These are phyloP conservation scores for Metridium senile DNA, from an alignment of 92 coral and sea anemone genomes.

Conservation along the genomic window DNA sequence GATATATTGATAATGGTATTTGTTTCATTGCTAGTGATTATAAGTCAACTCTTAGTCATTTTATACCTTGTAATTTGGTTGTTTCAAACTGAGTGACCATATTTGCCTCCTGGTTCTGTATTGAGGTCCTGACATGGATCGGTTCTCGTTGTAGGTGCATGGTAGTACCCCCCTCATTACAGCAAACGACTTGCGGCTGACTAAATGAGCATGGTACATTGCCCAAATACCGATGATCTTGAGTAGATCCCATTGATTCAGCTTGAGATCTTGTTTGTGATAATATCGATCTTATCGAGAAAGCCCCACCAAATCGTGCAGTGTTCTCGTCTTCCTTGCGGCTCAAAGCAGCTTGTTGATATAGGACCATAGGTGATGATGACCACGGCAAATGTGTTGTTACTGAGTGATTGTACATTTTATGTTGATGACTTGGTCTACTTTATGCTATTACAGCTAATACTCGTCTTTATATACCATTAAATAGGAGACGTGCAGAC, in stretches of 20 bases:
- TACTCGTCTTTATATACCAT: constrained; percentile 15
- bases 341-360: neutral
- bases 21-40: too few relatives aligned
- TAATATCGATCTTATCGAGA: constrained; percentile 51
- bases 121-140: neutral
- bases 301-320: constrained; percentile 38
- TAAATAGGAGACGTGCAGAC: neutral
- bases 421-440: neutral
- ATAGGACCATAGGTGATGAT: constrained; percentile 23
- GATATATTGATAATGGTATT: neutral
- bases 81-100: neutral
- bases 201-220: constrained; percentile 17
- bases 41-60: too few relatives aligned
- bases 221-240: constrained; percentile 13
- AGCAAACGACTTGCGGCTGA: constrained; percentile 25
- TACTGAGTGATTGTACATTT: constrained; percentile 14
- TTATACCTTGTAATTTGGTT: constrained; percentile 1
- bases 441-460: constrained; percentile 11
- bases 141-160: constrained; percentile 4
- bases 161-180: constrained; percentile 11
- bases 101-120: neutral
- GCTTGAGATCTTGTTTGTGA: constrained; percentile 33
- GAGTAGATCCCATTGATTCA: neutral
- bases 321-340: constrained; percentile 19
- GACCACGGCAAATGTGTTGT: constrained; percentile 23